Base-by-base conservation (phyloP, 2,113 vertebrate genomes). In the Salvelinus sp. region DNA sequence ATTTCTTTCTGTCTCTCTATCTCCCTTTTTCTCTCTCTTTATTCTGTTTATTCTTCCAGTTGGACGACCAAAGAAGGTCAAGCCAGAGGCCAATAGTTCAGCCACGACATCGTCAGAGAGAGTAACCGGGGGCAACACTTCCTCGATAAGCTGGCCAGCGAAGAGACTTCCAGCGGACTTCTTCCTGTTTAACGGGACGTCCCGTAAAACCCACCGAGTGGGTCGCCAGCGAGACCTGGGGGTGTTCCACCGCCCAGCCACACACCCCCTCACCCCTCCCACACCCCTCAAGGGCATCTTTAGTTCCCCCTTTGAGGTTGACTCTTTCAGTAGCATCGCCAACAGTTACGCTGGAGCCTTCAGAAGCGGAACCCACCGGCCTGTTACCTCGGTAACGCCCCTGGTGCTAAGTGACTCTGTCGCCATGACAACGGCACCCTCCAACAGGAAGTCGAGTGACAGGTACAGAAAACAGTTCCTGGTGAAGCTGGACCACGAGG, bases 401-500 rank as follows among this genome's bases (percentile, higher is more conserved):
- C 82, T 75, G 87, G 0, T 88, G 82, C 70, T 73, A 81, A 92
- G 86, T 89, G 93, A 91, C 48, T 33, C 81, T 28, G 33, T 58
- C 2, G 1, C 72, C 27, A 16, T 28, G 33, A 66, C 13, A 44
- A 47, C n/a, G 18, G 30, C 18, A 38, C 10, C 73, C 30, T 78
- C 89, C 7, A 47, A 23, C 38, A 69, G 68, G 68, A 69, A 69
- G 38, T 69, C 38, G n/a, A 23, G 33, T 7, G 89, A 90, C 14
- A 85, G 86, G 86, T 90, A 94, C 88, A 0, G 90, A 76, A 96
- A 96, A 76, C 97, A 97, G 83, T 96, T 95, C 85, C 91, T 97
- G 77, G 96, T 99, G 73, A 98, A 99, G 91, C 94, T 99, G 74
- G 98, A 99, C 92, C 98, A 98, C 0, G 97, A 99, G 84, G 97